Conservation (phyloP, 2,888 invertebrate species). For the Scaptomyza reducta region DNA sequence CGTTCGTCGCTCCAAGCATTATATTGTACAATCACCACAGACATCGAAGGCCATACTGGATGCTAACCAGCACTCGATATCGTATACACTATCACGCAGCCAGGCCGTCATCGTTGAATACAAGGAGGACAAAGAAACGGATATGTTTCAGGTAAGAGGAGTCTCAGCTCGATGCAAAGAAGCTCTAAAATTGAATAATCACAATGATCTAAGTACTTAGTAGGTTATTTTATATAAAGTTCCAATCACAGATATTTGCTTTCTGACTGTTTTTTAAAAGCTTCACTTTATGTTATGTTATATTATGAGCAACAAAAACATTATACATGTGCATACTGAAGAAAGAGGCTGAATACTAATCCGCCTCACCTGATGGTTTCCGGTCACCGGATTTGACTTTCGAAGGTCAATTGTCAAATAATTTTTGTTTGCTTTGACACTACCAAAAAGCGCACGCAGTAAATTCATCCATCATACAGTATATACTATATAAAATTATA, state of each 20-base stretch:
- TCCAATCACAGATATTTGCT: too few species aligned
- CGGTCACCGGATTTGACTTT: background rate
- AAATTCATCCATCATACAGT: slow-evolving; percentile 23
- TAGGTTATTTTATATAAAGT: too few species aligned
- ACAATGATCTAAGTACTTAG: too few species aligned
- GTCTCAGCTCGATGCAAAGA: too few species aligned
- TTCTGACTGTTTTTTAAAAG: too few species aligned
- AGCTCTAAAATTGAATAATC: too few species aligned
- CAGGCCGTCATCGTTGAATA: slow-evolving; percentile 99
- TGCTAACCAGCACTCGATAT: slow-evolving; percentile 97
- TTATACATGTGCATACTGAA: background rate
- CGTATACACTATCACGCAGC: slow-evolving; percentile 97
- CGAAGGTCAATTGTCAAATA: slow-evolving; percentile 48
- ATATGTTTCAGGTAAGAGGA: slow-evolving; percentile 97
- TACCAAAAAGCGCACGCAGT: slow-evolving; percentile 5
- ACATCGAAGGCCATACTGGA: slow-evolving; percentile 97
- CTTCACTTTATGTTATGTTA: too few species aligned
- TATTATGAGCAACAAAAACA: background rate
- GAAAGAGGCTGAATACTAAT: background rate
- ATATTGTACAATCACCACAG: slow-evolving; percentile 97
- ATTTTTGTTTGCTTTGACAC: slow-evolving; percentile 32
- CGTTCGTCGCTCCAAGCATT: slow-evolving; percentile 96
- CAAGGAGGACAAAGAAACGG: slow-evolving; percentile 96
- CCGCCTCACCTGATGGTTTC: background rate
- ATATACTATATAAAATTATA: slow-evolving; percentile 29